Percentiles rank a stretch among this genome's conserved stretches.
Conservation (phyloP, 2,888 invertebrate species). For the Chymomyza procnemis region DNA sequence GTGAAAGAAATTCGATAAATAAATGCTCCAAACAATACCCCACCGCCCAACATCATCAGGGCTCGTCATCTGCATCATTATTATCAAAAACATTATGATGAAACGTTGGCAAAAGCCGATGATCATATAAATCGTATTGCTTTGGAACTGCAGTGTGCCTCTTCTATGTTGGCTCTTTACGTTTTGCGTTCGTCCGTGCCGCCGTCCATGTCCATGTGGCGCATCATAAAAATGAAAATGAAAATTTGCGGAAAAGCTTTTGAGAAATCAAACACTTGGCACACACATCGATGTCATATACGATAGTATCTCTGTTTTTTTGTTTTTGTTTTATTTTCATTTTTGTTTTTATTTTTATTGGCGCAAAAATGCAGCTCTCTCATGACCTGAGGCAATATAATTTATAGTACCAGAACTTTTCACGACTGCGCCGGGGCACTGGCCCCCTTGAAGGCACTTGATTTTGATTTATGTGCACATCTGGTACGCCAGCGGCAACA, state of each 20-base stretch:
- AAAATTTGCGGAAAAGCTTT: slow-evolving; percentile 16
- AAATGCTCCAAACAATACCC: neutral
- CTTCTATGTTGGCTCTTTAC: neutral
- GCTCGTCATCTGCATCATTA: neutral
- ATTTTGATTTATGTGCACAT: slow-evolving; percentile 31
- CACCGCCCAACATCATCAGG: neutral
- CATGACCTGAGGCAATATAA: slow-evolving; percentile 69
- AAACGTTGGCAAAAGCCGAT: neutral
- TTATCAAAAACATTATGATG: slow-evolving; percentile 15
- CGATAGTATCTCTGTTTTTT: neutral
- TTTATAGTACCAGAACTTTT: slow-evolving; percentile 22
- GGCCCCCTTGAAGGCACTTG: slow-evolving; percentile 7
- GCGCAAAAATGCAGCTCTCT: slow-evolving; percentile 34
- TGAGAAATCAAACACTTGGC: slow-evolving; percentile 7
- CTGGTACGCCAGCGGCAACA: slow-evolving; percentile 23
- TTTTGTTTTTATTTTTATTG: slow-evolving; percentile 51
- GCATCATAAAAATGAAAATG: slow-evolving; percentile 29
- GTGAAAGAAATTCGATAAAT: neutral
- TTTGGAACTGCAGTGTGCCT: neutral
- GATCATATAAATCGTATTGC: slow-evolving; percentile 9
- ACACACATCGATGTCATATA: neutral
- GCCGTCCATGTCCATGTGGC: slow-evolving; percentile 11
- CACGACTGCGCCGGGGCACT: slow-evolving; percentile 5
- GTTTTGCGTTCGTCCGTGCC: neutral
- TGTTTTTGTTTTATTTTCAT: slow-evolving; percentile 34